Evolutionary conservation across 2,888 invertebrate genomes (phyloP).

Genomic region (Drosophila borealis): DNA sequence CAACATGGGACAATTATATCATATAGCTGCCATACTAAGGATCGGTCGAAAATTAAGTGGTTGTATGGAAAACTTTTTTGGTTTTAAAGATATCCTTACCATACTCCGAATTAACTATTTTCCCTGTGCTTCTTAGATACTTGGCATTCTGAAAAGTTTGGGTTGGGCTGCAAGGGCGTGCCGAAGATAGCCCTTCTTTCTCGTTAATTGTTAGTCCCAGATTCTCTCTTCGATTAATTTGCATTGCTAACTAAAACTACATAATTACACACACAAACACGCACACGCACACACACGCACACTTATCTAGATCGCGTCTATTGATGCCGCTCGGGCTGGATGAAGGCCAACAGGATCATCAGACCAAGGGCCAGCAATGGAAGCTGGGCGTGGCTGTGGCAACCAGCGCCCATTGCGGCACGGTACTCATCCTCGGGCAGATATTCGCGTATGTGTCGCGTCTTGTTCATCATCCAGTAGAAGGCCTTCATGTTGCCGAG

Average conservation of each 20-base stretch:
- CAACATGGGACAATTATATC: too few species aligned
- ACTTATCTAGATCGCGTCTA: conserved; percentile 36
- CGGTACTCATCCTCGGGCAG: conserved; percentile 84
- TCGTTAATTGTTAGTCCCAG: conserved; percentile 69
- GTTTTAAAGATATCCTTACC: too few species aligned
- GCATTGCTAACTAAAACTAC: conserved; percentile 73
- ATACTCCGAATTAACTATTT: too few species aligned
- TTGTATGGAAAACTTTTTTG: too few species aligned
- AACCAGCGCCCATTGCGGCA: conserved; percentile 68
- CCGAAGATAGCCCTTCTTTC: too few species aligned
- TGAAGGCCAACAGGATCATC: conserved; percentile 32
- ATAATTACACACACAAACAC: conserved; percentile 49
- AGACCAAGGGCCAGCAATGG: conserved; percentile 21
- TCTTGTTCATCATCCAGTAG: conserved; percentile 94
- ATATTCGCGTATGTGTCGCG: conserved; percentile 88
- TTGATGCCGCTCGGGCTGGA: conserved; percentile 26
- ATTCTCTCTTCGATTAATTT: conserved; percentile 71
- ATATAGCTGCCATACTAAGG: too few species aligned
- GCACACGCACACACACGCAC: conserved; percentile 14
- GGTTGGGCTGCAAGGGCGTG: too few species aligned
- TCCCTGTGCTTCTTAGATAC: too few species aligned
- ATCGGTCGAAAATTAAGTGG: too few species aligned
- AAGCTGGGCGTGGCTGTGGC: conserved; percentile 23
- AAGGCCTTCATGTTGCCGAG: conserved; percentile 90
- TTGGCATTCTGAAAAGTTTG: too few species aligned